phyloP scores from a whole-genome alignment of 64 coral and sea anemone genomes.

The Astreopora myriophthalma region DNA sequence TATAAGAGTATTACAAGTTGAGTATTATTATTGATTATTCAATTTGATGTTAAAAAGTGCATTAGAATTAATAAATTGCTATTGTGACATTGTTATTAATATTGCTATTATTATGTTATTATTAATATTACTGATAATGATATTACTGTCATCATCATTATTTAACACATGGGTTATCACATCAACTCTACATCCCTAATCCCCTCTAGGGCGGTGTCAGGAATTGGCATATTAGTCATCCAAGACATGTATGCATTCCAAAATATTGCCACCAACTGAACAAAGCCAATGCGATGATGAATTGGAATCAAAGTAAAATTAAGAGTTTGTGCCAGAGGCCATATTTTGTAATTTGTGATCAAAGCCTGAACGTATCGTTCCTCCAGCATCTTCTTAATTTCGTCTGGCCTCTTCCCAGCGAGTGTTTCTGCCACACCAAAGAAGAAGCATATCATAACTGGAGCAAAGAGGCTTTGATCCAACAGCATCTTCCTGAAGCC shows the following conservation, averaged over 20 bases:
- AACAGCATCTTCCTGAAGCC: conserved; percentile 90
- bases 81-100: no score
- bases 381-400: conserved; percentile 72
- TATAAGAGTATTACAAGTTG: no score
- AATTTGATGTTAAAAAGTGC: no score
- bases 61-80: no score
- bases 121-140: no score
- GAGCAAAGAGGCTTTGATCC: conserved; percentile 82
- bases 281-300: conserved; percentile 75
- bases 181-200: not conserved
- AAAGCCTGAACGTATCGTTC: conserved; percentile 76
- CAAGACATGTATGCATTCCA: conserved; percentile 96
- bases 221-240: conserved; percentile 70
- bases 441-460: conserved; percentile 65
- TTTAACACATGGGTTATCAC: no score
- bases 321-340: conserved; percentile 81
- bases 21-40: no score
- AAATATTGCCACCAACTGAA: conserved; percentile 86
- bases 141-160: no score
- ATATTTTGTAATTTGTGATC: conserved; percentile 86
- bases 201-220: not conserved
- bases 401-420: conserved; percentile 66
- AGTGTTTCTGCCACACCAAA: conserved; percentile 65
- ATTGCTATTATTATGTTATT: no score
- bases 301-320: conserved; percentile 88